Percentiles rank a stretch among this genome's conserved stretches.
These are phyloP conservation scores for Poecilia velifera DNA, from an alignment of 2,797 vertebrate species.

Conservation along the genomic window DNA sequence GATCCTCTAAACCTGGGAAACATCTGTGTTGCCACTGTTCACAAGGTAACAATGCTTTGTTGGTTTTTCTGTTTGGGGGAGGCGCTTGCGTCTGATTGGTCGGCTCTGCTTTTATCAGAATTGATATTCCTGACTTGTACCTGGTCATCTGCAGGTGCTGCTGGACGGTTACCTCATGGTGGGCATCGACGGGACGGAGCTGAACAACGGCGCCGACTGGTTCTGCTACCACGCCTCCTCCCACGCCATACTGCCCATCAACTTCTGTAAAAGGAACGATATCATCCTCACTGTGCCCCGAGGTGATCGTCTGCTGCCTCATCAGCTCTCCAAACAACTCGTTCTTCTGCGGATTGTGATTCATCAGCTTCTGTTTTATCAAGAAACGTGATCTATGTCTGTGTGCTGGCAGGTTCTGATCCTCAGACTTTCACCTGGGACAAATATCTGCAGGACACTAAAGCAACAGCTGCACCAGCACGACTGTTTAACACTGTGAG, in stretches of 20 bases:
- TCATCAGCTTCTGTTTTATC: neutral
- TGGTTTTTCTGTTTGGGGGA: neutral
- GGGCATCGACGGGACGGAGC: constrained; percentile 85
- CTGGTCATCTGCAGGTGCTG: constrained; percentile 80
- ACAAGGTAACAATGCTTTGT: constrained; percentile 80
- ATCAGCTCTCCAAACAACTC: neutral
- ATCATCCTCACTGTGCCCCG: constrained; percentile 85
- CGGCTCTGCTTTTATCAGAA: neutral
- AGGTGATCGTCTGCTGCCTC: constrained; percentile 56
- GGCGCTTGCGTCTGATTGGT: neutral
- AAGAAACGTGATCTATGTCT: neutral
- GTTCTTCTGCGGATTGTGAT: too few relatives aligned
- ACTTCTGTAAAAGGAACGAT: constrained; percentile 89
- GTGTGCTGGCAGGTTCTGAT: constrained; percentile 81
- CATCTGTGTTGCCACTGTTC: constrained; percentile 93
- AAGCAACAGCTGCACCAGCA: constrained; percentile 81
- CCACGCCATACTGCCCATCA: constrained; percentile 88
- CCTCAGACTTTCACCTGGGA: constrained; percentile 86
- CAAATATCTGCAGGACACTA: constrained; percentile 86
- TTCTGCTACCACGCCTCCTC: constrained; percentile 97
- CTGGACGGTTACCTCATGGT: constrained; percentile 95
- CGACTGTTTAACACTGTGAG: constrained; percentile 91
- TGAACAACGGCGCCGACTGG: constrained; percentile 86
- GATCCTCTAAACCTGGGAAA: constrained; percentile 94
- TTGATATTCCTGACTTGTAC: too few relatives aligned